Evolutionary conservation across 2,113 vertebrate species (phyloP).

Genomic region (Atractosteus spatula): DNA sequence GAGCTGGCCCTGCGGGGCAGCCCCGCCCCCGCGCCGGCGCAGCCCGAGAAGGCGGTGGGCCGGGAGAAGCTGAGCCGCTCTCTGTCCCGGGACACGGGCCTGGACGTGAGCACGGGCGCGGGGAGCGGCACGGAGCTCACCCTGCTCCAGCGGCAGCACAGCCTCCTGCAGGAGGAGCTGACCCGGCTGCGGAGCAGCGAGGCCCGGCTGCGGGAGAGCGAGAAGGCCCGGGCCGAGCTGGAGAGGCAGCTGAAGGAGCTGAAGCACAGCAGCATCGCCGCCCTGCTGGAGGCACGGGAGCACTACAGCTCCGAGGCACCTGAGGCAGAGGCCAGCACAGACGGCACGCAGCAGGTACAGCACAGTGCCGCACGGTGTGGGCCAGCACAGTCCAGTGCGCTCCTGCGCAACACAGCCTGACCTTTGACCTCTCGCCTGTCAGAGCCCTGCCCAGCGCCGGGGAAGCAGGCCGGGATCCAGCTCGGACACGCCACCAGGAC

Average conservation of each 20-base stretch:
- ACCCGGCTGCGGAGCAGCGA: conserved; percentile 73
- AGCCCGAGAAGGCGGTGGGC: conserved; percentile 20
- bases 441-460: conserved; percentile 34
- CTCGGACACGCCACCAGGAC: conserved; percentile 40
- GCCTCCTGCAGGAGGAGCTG: conserved; percentile 81
- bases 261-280: conserved; percentile 38
- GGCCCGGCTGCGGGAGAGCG: conserved; percentile 72
- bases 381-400: background rate
- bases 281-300: conserved; percentile 34
- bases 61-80: conserved; percentile 53
- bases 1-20: conserved; percentile 48
- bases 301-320: conserved; percentile 22
- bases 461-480: conserved; percentile 22
- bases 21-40: background rate
- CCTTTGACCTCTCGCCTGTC: conserved; percentile 1
- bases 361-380: background rate
- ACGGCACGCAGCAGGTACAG: conserved; percentile 41
- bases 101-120: conserved; percentile 48
- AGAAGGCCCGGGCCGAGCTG: conserved; percentile 65
- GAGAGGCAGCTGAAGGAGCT: conserved; percentile 60
- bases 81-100: conserved; percentile 54
- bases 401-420: background rate
- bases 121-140: conserved; percentile 66
- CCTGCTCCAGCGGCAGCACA: conserved; percentile 78
- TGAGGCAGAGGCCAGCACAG: background rate